Percentiles rank a stretch among this genome's conserved stretches.
phyloP scores from a whole-genome alignment of 2,113 vertebrate genomes.

The Epinephelus cyanopodus region DNA sequence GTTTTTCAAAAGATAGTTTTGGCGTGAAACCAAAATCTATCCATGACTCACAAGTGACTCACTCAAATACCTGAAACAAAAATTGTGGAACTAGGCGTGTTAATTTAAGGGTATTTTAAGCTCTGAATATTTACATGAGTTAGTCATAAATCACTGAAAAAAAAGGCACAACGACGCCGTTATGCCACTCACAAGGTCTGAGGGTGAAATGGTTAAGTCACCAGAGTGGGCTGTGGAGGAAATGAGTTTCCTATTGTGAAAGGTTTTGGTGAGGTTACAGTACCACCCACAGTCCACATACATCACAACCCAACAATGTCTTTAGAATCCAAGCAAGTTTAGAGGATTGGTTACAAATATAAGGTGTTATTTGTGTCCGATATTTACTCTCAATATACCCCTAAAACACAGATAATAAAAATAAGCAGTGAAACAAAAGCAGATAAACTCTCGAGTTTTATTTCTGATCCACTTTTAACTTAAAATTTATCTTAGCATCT shows the following conservation, averaged over 20 bases:
- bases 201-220: conserved; percentile 16
- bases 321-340: not conserved
- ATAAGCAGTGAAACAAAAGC: not conserved
- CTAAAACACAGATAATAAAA: not conserved
- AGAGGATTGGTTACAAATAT: not conserved
- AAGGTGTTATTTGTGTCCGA: not conserved
- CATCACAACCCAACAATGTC: not conserved
- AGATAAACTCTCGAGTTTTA: conserved; percentile 12
- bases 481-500: conserved; percentile 8
- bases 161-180: not conserved
- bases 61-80: not conserved
- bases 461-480: conserved; percentile 2
- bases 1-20: not conserved
- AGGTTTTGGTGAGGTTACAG: not conserved
- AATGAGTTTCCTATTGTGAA: conserved; percentile 36
- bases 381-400: not conserved
- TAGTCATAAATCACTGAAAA: conserved; percentile 10
- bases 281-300: conserved; percentile 19
- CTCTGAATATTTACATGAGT: conserved; percentile 23
- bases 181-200: not conserved
- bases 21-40: not conserved
- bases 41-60: not conserved
- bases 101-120: conserved; percentile 3
- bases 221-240: conserved; percentile 40
- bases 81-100: not conserved